Conservation (phyloP, 2,113 vertebrate genomes). For the Etheostoma cragini region DNA sequence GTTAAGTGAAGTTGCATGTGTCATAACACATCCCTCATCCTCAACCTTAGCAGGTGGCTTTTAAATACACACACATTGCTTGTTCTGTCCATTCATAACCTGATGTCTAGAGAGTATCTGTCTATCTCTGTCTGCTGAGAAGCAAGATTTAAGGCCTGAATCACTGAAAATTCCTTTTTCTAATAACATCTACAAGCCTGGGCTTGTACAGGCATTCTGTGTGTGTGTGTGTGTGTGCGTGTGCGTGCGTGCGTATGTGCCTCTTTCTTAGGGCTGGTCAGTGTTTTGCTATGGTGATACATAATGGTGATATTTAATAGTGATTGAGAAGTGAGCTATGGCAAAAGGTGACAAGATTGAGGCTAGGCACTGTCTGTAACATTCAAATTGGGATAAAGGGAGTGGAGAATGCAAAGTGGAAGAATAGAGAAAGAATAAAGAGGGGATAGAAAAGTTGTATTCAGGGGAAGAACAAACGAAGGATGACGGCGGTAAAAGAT, state of each 20-base stretch:
- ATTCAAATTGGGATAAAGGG: constrained; percentile 4
- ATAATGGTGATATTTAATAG: constrained; percentile 7
- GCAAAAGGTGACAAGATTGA: constrained; percentile 5
- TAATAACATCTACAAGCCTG: not conserved
- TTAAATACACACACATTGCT: no score
- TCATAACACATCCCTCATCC: no score
- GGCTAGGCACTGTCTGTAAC: not conserved
- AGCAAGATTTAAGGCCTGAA: no score
- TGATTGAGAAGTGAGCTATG: constrained; percentile 13
- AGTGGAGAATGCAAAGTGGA: not conserved
- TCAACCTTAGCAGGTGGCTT: no score
- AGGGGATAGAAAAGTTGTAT: constrained; percentile 10
- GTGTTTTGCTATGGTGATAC: constrained; percentile 26
- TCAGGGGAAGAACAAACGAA: constrained; percentile 23
- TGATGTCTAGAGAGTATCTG: no score
- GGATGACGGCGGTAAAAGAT: constrained; percentile 29
- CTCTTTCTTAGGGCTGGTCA: constrained; percentile 41
- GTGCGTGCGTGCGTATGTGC: not conserved
- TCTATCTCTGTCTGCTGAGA: no score
- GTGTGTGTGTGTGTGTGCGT: not conserved
- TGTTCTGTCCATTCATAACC: no score
- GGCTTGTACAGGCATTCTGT: not conserved
- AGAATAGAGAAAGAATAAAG: not conserved
- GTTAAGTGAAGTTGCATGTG: no score
- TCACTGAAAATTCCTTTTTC: no score